phyloP scores from a whole-genome alignment of 2,888 invertebrate species.

The Mylabris sibirica region DNA sequence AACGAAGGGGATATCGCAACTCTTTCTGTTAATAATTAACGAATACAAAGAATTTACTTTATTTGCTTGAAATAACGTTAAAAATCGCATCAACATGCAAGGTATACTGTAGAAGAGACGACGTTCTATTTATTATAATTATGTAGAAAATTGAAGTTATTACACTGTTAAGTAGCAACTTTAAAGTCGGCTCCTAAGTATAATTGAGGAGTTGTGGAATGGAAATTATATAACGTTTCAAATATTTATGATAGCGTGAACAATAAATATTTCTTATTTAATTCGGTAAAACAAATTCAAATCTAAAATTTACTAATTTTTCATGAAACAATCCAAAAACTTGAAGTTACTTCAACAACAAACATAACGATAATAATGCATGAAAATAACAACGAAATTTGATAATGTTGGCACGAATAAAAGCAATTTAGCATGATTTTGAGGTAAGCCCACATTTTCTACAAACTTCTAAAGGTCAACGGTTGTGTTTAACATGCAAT shows the following conservation, averaged over 20 bases:
- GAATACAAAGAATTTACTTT: not conserved
- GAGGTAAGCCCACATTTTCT: not conserved
- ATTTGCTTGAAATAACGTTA: not conserved
- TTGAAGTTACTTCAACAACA: not conserved
- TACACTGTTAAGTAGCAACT: slow-evolving; percentile 2
- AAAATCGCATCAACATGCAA: slow-evolving; percentile 22
- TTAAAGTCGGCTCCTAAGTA: slow-evolving; percentile 10
- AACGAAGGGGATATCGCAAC: not conserved
- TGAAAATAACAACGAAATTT: not conserved
- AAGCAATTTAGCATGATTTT: not conserved
- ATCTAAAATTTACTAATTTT: not conserved
- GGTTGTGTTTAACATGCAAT: not conserved
- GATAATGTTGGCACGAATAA: not conserved
- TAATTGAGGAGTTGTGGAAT: slow-evolving; percentile 18
- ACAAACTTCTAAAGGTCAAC: not conserved
- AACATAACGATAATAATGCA: not conserved
- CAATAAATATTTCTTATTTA: slow-evolving; percentile 32
- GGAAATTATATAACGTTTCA: slow-evolving; percentile 30
- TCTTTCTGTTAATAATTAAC: not conserved
- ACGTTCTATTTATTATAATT: not conserved
- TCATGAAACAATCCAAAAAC: not conserved
- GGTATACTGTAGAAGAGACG: slow-evolving; percentile 17
- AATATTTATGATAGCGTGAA: slow-evolving; percentile 40
- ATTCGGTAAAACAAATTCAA: slow-evolving; percentile 3
- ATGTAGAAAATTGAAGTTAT: not conserved